These are phyloP conservation scores for Tyria jacobaeae DNA, from an alignment of 2,888 invertebrate species.

Conservation along the genomic window DNA sequence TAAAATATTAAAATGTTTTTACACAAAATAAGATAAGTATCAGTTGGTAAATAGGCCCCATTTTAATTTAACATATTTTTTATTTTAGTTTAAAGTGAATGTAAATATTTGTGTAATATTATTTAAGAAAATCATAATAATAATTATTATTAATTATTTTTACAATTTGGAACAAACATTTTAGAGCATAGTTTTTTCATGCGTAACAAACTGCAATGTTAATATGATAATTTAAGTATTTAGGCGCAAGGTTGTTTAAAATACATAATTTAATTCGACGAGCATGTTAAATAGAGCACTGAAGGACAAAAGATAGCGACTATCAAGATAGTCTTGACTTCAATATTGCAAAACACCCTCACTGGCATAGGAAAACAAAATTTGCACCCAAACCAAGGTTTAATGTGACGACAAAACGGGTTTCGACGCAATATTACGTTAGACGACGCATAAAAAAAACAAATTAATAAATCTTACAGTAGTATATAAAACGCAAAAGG, in stretches of 20 bases:
- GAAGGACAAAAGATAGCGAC: constrained; percentile 18
- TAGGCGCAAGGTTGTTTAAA: constrained; percentile 19
- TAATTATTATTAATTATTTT: too few species aligned
- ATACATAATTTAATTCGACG: constrained; percentile 31
- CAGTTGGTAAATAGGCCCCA: too few species aligned
- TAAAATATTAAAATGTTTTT: too few species aligned
- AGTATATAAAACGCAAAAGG: constrained; percentile 75
- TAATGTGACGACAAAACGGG: constrained; percentile 38
- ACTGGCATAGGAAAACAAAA: constrained; percentile 28
- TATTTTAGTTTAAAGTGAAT: too few species aligned
- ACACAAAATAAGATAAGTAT: too few species aligned
- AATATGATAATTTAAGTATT: constrained; percentile 25
- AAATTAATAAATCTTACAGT: constrained; percentile 64
- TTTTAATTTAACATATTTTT: too few species aligned
- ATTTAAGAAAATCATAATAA: too few species aligned
- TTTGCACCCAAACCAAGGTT: constrained; percentile 50
- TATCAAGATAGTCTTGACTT: constrained; percentile 11
- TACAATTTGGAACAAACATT: background rate
- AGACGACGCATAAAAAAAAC: constrained; percentile 55
- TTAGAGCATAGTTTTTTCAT: background rate
- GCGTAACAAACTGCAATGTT: constrained; percentile 19
- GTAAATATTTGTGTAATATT: too few species aligned
- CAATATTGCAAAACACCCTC: constrained; percentile 34
- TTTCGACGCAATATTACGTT: constrained; percentile 52
- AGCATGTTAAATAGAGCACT: constrained; percentile 29